Percentiles rank a stretch among this genome's conserved stretches.
These are phyloP conservation scores for Eurosta solidaginis DNA, from an alignment of 1,140 invertebrate species.

Conservation along the genomic window DNA sequence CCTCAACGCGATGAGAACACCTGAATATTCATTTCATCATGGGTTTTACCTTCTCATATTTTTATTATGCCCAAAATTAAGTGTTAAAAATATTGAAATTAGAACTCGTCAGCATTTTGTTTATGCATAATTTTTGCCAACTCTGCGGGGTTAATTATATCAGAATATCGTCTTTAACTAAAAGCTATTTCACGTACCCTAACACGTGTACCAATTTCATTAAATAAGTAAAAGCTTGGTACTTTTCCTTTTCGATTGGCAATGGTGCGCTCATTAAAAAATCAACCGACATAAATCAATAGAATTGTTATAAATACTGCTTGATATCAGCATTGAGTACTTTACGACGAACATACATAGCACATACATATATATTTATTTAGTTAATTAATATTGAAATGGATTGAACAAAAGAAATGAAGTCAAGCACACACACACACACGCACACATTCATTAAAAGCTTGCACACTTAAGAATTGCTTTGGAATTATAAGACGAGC, in stretches of 20 bases:
- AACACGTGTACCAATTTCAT: too few relatives aligned
- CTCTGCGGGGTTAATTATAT: too few relatives aligned
- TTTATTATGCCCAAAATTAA: too few relatives aligned
- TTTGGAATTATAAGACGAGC: background rate
- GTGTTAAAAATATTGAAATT: too few relatives aligned
- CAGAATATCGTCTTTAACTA: too few relatives aligned
- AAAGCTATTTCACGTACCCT: too few relatives aligned
- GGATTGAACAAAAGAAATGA: background rate
- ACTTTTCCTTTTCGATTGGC: background rate
- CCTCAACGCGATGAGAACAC: too few relatives aligned
- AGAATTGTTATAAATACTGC: constrained; percentile 7
- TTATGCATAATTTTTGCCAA: too few relatives aligned
- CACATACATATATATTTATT: constrained; percentile 3
- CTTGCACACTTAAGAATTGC: background rate
- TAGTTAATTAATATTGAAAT: constrained; percentile 11
- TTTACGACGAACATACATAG: too few relatives aligned
- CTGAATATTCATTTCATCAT: too few relatives aligned
- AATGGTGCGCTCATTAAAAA: background rate
- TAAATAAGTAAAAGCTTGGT: background rate
- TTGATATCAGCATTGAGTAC: constrained; percentile 3
- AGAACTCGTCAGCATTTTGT: too few relatives aligned
- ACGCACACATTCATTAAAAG: background rate
- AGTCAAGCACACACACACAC: background rate
- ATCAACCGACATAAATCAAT: constrained; percentile 22
- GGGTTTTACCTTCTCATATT: too few relatives aligned